Evolutionary conservation across 2,797 vertebrate species (phyloP).

Genomic region (Pristis pectinata): DNA sequence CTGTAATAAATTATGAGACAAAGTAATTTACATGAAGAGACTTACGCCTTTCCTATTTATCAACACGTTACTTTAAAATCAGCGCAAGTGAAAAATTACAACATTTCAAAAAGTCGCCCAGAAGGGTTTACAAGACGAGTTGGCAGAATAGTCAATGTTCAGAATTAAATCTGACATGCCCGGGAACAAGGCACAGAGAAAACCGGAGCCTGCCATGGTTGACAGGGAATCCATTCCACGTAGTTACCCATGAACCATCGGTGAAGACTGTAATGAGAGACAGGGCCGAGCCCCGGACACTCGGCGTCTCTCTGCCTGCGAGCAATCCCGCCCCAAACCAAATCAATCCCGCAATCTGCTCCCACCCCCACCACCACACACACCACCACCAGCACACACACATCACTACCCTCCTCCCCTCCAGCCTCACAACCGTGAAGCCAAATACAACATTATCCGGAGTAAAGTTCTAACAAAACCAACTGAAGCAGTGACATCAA

Average conservation of each 20-base stretch:
- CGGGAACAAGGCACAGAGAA: too few relatives aligned
- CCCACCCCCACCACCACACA: too few relatives aligned
- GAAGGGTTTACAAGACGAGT: background rate
- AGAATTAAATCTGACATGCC: too few relatives aligned
- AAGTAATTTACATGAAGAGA: background rate
- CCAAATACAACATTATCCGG: too few relatives aligned
- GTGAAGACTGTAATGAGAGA: background rate
- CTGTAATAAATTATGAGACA: background rate
- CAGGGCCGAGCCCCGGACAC: background rate
- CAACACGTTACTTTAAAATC: background rate
- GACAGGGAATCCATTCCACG: background rate
- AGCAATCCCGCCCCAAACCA: background rate
- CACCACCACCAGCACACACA: too few relatives aligned
- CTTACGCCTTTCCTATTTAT: background rate
- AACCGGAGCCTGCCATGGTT: background rate
- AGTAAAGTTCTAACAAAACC: background rate
- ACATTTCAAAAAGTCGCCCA: background rate
- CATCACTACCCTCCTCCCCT: too few relatives aligned
- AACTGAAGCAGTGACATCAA: background rate
- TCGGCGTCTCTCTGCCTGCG: background rate
- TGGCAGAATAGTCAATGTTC: background rate
- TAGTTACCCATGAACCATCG: background rate
- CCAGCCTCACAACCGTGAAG: too few relatives aligned
- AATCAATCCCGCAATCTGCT: too few relatives aligned
- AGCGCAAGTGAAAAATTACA: background rate